These are phyloP conservation scores for Melieria omissa DNA, from an alignment of 2,888 invertebrate genomes.

Conservation along the genomic window DNA sequence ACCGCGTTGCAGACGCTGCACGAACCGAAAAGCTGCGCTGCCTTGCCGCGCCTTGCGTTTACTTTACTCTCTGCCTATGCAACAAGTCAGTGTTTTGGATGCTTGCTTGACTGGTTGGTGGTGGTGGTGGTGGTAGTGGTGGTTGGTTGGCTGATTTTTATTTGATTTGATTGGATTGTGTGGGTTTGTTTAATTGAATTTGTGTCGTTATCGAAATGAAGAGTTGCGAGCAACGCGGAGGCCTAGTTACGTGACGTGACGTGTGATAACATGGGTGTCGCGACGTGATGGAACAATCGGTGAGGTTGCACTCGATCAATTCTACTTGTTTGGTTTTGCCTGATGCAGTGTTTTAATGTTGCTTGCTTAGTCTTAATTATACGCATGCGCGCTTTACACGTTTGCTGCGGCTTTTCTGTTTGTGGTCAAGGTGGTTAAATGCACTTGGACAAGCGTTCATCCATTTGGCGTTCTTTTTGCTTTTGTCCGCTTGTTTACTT, in stretches of 20 bases:
- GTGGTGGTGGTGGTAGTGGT: no score
- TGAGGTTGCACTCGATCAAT: no score
- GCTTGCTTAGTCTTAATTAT: not conserved
- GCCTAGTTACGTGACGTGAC: no score
- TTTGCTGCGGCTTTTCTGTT: not conserved
- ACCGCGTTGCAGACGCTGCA: conserved; percentile 38
- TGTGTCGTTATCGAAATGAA: no score
- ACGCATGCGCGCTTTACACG: not conserved
- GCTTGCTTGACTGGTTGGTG: conserved; percentile 20
- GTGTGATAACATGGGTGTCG: no score
- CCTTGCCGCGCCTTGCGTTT: not conserved
- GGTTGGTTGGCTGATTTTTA: no score
- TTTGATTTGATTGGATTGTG: no score
- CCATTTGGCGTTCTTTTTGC: not conserved
- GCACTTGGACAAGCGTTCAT: not conserved
- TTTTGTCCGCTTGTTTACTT: not conserved
- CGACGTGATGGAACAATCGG: no score
- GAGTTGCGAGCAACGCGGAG: no score
- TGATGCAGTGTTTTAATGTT: no score
- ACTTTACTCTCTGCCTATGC: not conserved
- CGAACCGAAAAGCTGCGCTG: not conserved
- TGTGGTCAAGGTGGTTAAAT: not conserved
- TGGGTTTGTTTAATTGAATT: no score
- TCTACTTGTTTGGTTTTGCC: no score
- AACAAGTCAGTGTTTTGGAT: not conserved